Evolutionary conservation across 2,888 invertebrate genomes (phyloP).

Genomic region (Melangyna quadrimaculata): DNA sequence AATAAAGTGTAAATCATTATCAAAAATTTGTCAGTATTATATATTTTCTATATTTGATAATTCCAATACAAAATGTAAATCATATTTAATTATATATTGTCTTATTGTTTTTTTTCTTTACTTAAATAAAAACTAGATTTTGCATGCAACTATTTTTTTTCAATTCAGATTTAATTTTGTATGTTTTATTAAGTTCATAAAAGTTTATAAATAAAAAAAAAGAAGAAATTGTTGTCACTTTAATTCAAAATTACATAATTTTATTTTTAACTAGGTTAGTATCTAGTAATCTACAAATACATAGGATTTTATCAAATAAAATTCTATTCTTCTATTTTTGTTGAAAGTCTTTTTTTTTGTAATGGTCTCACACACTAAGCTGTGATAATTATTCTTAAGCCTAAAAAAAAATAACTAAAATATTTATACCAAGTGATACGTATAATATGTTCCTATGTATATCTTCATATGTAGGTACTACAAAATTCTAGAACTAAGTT

Average conservation of each 20-base stretch:
- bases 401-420: slow-evolving; percentile 6
- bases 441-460: no score
- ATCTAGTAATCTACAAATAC: not conserved
- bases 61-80: slow-evolving; percentile 56
- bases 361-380: slow-evolving; percentile 69
- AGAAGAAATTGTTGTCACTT: not conserved
- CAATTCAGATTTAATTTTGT: not conserved
- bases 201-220: not conserved
- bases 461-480: no score
- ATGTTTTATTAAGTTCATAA: not conserved
- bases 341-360: slow-evolving; percentile 69
- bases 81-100: slow-evolving; percentile 58
- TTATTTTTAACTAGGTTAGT: not conserved
- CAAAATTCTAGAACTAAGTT: slow-evolving; percentile 26
- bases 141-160: slow-evolving; percentile 53
- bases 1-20: slow-evolving; percentile 64
- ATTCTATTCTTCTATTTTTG: slow-evolving; percentile 35
- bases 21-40: slow-evolving; percentile 54
- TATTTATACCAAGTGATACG: not conserved
- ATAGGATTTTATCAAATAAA: not conserved
- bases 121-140: slow-evolving; percentile 22
- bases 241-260: not conserved
- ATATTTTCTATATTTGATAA: slow-evolving; percentile 12
- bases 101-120: slow-evolving; percentile 33
- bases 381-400: slow-evolving; percentile 27